Evolutionary conservation across 2,113 vertebrate species (phyloP).

Genomic region (Tenebrosternarchus preto): DNA sequence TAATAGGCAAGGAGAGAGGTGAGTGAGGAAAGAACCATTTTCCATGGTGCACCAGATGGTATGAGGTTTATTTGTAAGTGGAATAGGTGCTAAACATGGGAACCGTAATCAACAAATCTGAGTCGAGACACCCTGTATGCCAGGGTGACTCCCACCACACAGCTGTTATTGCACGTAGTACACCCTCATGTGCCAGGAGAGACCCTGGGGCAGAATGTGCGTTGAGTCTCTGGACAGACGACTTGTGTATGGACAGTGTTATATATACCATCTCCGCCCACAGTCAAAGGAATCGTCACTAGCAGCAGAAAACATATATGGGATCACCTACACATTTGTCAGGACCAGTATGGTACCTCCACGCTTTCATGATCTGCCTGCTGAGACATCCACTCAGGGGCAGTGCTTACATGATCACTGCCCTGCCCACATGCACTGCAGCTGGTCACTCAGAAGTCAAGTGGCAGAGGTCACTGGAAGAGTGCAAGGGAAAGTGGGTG

Average conservation of each 20-base stretch:
- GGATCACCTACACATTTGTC: background rate
- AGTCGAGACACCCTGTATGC: background rate
- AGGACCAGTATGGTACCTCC: background rate
- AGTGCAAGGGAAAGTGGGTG: constrained; percentile 23
- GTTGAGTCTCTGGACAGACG: background rate
- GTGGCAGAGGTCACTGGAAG: constrained; percentile 37
- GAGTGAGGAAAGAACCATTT: constrained; percentile 22
- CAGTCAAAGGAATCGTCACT: background rate
- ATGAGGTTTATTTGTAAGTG: background rate
- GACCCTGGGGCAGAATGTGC: background rate
- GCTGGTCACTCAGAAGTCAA: constrained; percentile 16
- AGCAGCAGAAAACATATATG: background rate
- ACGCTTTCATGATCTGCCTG: background rate
- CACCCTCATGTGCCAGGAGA: background rate
- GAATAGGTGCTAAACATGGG: constrained; percentile 26
- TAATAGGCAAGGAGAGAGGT: constrained; percentile 4
- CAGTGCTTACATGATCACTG: background rate
- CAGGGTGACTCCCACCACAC: constrained; percentile 9
- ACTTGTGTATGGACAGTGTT: background rate
- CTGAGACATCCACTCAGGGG: background rate
- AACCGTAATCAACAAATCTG: constrained; percentile 47
- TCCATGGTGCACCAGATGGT: constrained; percentile 24
- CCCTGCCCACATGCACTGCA: background rate
- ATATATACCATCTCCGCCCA: too few relatives aligned
- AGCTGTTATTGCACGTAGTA: constrained; percentile 39